Base-by-base conservation (phyloP, 1,140 invertebrate species). In the Lucilia sericata region DNA sequence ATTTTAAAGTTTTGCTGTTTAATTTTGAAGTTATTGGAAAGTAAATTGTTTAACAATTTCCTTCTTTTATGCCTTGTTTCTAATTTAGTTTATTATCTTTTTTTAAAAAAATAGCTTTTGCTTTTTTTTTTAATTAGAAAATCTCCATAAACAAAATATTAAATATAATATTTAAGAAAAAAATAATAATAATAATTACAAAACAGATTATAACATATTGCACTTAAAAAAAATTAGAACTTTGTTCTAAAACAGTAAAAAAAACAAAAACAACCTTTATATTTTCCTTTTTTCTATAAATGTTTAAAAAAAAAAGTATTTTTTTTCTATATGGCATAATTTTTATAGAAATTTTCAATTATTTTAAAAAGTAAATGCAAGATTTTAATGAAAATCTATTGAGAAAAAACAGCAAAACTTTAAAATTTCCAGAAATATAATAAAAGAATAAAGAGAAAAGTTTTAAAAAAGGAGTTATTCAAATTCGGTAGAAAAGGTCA, bases 161-260 rank as follows among this genome's bases (percentile, higher is more conserved):
- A 85, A 83, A 86, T 83, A 85, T 83, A 86, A 82, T 30, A 30
- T 83, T 87, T 83, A 85, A 60, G 14, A 14, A 60, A 60, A 60
- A 60, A 30, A 30, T 30, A 30, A 30, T 30, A 60, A 60, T 60
- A 70, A 70, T 70, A 42, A 81, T 51, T 65, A 82, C n/a, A 70
- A 87, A 88, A 88, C 87, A 88, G 47, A 65, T 25, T 88, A 88
- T 88, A 87, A 87, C 87, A 87, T 83, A 85, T 82, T 80, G 76
- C 76, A 80, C 76, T 82, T 82, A 82, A 34, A 82, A 82, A 17
- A 82, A 82, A 82, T 60, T 82, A 36, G 82, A 65, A 82, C 51
- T 82, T 82, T 34, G 55, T 82, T 82, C 82, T 55, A 65, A 8
- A 42, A 1, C 7, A 12, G 7, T 55, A 8, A 82, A 34, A 13